Evolutionary conservation across 2,113 vertebrate species (phyloP), one percentile per base, ranked within the genome.

Genomic region (Eubucco bourcierii): DNA sequence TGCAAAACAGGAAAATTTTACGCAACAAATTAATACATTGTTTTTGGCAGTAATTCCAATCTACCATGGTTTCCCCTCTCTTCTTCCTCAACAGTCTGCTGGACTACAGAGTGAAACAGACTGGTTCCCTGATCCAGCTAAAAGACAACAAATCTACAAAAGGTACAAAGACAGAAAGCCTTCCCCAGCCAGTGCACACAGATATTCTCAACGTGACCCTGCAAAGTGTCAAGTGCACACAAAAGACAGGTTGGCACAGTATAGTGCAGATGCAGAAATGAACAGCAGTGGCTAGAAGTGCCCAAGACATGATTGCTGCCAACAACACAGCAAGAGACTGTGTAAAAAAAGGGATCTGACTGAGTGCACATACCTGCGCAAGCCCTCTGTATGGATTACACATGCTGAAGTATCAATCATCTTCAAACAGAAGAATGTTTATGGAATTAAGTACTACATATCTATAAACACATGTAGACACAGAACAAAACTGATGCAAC

Each of bases 1-100:
- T 95, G 86, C 92, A 95, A 95, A 96, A 95, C 90, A 96, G 95
- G 95, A 95, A 95, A 96, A 94, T 92, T 96, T 88, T 96, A 93
- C 66, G 41, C 88, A 91, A 80, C 11, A 80, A 91, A 94, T 95
- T 84, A 95, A 93, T 88, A 83, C 94, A 76, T 91, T 92, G 71
- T 15, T 94, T 94, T 95, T 95, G 91, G 95, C 95, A 95, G 73
- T 92, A 53, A 58, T 80, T 95, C 87, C 79, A 91, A 64, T 15
- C 82, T 86, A 28, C 93, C 85, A 80, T 75, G 88, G 60, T 91
- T 91, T 6, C 90, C 88, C 92, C 1, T 76, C 76, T 83, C 73
- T 67, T 67, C 93, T 93, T 94, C 90, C 93, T 93, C 93, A 88
- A 19, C 25, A 75, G 65, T 12, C 66, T 68, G 58, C 65, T 1